phyloP scores from a whole-genome alignment of 2,888 invertebrate genomes.

The Cepaea hortensis region DNA sequence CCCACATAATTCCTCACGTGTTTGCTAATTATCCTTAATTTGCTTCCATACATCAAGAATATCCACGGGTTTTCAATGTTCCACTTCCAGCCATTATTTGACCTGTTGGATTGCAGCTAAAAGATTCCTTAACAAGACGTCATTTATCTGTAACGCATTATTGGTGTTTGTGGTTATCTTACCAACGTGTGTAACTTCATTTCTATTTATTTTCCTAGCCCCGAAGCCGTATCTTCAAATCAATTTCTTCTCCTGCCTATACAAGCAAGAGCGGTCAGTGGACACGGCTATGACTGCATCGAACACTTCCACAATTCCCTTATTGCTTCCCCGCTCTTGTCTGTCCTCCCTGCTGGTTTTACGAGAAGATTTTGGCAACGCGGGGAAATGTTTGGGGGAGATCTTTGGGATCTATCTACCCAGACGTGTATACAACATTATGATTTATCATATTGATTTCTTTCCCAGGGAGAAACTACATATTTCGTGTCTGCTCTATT shows the following conservation, averaged over 20 bases:
- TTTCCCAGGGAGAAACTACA: neutral
- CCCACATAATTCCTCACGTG: too few relatives aligned
- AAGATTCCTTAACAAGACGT: too few relatives aligned
- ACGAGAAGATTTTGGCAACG: neutral
- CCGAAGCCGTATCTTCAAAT: neutral
- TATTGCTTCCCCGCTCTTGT: neutral
- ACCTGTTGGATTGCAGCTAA: too few relatives aligned
- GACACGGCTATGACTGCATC: neutral
- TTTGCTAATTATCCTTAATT: too few relatives aligned
- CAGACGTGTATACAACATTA: conserved; percentile 25
- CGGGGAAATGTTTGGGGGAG: neutral
- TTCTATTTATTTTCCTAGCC: neutral
- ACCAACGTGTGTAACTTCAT: neutral
- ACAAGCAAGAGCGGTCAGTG: neutral
- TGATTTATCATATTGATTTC: conserved; percentile 31
- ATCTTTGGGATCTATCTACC: neutral
- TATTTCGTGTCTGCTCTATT: conserved; percentile 2
- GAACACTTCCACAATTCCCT: neutral
- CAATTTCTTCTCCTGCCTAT: neutral
- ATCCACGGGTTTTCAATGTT: too few relatives aligned
- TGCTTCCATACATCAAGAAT: too few relatives aligned
- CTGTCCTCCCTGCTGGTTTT: neutral
- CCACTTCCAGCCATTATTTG: too few relatives aligned
- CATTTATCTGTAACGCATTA: too few relatives aligned
- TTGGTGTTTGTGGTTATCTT: too few relatives aligned